phyloP scores from a whole-genome alignment of 1,140 invertebrate species.

The Antheraea mylitta region DNA sequence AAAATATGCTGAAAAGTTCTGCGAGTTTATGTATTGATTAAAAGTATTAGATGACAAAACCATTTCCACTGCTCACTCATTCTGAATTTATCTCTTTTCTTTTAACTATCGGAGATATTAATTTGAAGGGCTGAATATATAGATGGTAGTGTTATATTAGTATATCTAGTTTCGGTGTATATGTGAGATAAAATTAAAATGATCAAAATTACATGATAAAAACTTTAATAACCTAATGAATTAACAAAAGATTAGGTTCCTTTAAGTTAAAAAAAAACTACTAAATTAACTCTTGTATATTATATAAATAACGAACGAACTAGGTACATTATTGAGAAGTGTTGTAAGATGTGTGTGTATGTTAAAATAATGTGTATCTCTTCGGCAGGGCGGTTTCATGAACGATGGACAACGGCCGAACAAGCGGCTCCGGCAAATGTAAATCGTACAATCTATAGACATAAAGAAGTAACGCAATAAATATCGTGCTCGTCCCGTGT shows the following conservation, averaged over 20 bases:
- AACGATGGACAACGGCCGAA: constrained; percentile 72
- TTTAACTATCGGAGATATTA: no score
- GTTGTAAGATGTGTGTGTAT: neutral
- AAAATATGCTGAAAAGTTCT: no score
- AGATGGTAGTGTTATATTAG: no score
- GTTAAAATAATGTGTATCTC: neutral
- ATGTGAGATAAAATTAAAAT: neutral
- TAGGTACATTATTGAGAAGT: neutral
- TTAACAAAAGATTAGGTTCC: no score
- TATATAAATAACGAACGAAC: neutral
- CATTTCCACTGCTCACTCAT: no score
- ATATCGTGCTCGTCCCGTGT: constrained; percentile 44
- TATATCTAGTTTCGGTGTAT: no score
- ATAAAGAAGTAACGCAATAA: constrained; percentile 17
- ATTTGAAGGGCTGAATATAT: no score
- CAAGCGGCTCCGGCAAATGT: constrained; percentile 71
- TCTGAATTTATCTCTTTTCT: no score
- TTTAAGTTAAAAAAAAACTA: no score
- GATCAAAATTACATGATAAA: neutral
- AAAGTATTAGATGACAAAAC: no score
- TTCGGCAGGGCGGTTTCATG: constrained; percentile 62
- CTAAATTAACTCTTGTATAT: neutral
- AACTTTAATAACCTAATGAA: neutral
- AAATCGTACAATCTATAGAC: constrained; percentile 29
- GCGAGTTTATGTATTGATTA: no score